Conservation (phyloP, 2,113 vertebrate genomes). For the Labeo catla region DNA sequence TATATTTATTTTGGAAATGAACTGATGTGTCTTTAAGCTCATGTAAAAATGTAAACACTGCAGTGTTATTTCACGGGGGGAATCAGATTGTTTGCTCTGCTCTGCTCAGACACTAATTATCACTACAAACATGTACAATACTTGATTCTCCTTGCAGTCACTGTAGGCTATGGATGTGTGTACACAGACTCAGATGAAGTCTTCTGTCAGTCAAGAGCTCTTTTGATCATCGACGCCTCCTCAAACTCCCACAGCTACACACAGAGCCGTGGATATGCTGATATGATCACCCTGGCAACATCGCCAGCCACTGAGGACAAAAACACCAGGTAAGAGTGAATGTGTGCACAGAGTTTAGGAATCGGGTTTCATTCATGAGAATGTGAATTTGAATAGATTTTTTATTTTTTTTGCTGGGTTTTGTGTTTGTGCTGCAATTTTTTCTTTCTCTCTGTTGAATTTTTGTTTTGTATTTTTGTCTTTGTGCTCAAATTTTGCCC, state of each 20-base stretch:
- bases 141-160: conserved; percentile 1
- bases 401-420: neutral
- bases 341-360: neutral
- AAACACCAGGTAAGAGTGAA: neutral
- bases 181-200: neutral
- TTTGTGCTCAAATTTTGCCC: too few relatives aligned
- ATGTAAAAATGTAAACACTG: neutral
- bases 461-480: too few relatives aligned
- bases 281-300: conserved; percentile 26
- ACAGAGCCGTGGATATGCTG: neutral
- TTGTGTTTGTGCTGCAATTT: neutral
- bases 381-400: neutral
- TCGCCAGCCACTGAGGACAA: neutral
- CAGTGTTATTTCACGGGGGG: neutral
- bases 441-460: too few relatives aligned
- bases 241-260: conserved; percentile 22
- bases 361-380: neutral
- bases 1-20: neutral
- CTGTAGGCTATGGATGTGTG: conserved; percentile 21
- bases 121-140: conserved; percentile 23
- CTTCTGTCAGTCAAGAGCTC: conserved; percentile 29
- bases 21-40: neutral
- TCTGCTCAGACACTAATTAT: conserved; percentile 17
- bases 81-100: neutral
- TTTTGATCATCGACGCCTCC: conserved; percentile 30